These are phyloP conservation scores for Salvelinus fontinalis DNA, from an alignment of 2,113 vertebrate genomes.

Conservation along the genomic window DNA sequence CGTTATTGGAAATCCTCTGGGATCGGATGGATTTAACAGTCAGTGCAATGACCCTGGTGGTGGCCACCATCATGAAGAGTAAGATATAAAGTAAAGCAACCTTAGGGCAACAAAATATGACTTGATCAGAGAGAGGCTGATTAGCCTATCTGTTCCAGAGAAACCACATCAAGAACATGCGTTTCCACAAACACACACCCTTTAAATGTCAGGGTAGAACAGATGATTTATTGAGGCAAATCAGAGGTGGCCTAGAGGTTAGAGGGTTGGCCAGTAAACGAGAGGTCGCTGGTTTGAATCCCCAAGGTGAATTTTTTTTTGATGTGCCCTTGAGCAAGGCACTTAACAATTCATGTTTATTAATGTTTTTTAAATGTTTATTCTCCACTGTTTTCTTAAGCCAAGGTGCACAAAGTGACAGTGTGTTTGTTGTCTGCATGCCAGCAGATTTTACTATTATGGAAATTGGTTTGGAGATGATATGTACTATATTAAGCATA, in stretches of 20 bases:
- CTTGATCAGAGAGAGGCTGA: background rate
- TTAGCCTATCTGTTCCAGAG: background rate
- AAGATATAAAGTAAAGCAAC: background rate
- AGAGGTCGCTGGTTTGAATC: no score
- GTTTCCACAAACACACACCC: background rate
- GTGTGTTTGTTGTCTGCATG: background rate
- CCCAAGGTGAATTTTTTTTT: no score
- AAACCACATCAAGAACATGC: background rate
- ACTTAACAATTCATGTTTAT: background rate
- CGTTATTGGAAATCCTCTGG: background rate
- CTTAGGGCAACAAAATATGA: background rate
- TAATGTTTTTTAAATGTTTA: no score
- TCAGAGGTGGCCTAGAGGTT: background rate
- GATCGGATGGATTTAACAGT: background rate
- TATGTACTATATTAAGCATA: background rate
- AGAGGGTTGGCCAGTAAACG: no score
- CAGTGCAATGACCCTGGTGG: background rate
- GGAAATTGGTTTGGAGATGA: background rate
- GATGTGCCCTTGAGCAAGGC: no score
- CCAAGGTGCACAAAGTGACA: background rate
- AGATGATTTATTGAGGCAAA: background rate
- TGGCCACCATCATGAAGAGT: background rate
- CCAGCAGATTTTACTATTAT: background rate
- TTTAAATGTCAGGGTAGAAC: background rate
- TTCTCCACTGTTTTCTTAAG: background rate